Evolutionary conservation across 1,140 invertebrate genomes (phyloP).

Genomic region (Telenomus remus): DNA sequence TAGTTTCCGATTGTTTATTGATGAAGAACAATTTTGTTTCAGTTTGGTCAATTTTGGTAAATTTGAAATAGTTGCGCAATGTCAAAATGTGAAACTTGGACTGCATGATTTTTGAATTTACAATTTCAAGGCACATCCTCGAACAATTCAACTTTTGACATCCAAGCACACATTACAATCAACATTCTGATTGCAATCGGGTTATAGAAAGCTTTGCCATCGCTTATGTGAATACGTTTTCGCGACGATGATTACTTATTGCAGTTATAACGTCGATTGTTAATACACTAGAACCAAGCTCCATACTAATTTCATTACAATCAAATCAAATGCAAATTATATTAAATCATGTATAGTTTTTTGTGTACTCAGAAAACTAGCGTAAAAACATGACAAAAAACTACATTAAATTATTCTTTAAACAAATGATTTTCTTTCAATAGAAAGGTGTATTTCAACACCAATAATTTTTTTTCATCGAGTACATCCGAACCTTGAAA

Average conservation of each 20-base stretch:
- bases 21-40: no score
- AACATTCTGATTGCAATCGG: constrained; percentile 45
- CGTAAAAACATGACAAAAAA: no score
- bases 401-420: no score
- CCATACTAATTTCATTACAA: constrained; percentile 32
- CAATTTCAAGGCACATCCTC: not conserved
- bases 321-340: constrained; percentile 20
- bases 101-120: not conserved
- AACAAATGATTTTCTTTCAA: no score
- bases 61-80: not conserved
- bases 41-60: not conserved
- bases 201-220: constrained; percentile 46
- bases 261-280: constrained; percentile 55
- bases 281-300: constrained; percentile 27
- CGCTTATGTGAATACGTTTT: constrained; percentile 26
- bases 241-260: constrained; percentile 49
- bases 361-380: no score
- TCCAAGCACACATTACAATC: constrained; percentile 15
- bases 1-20: no score
- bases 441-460: no score
- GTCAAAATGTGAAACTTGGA: not conserved
- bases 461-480: no score
- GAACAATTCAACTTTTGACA: constrained; percentile 15
- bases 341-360: constrained; percentile 20
- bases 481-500: constrained; percentile 31